phyloP scores from a whole-genome alignment of 2,888 invertebrate genomes.

The Ellobium chinense region DNA sequence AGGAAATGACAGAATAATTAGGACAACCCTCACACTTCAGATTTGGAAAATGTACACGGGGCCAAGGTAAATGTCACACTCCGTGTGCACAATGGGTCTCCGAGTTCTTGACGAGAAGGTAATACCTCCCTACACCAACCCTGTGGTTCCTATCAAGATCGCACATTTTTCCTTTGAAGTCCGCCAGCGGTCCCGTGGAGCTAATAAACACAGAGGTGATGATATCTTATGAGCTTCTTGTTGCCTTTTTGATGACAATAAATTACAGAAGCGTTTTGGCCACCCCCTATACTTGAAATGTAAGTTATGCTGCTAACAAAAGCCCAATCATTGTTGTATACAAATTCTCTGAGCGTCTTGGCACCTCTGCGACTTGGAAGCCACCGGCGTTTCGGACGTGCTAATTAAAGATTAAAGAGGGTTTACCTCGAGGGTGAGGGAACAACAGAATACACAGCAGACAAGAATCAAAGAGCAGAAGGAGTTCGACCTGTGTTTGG shows the following conservation, averaged over 20 bases:
- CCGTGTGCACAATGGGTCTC: too few relatives aligned
- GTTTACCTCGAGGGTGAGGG: neutral
- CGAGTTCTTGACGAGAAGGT: too few relatives aligned
- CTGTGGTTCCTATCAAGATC: neutral
- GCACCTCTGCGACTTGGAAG: neutral
- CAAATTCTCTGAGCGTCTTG: neutral
- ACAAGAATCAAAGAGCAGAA: neutral
- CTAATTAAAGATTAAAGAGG: conserved; percentile 17
- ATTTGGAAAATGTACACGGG: too few relatives aligned
- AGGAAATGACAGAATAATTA: too few relatives aligned
- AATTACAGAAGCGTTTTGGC: neutral
- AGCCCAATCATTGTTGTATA: neutral
- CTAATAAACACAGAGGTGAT: neutral
- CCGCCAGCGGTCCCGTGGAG: neutral
- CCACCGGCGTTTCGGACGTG: neutral
- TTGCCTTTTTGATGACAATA: neutral
- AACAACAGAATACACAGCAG: conserved; percentile 13
- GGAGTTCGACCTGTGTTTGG: conserved; percentile 12
- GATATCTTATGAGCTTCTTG: neutral
- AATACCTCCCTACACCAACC: too few relatives aligned
- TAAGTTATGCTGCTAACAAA: neutral
- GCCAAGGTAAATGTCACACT: too few relatives aligned
- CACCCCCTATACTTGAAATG: neutral
- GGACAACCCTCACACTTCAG: too few relatives aligned
- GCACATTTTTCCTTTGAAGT: neutral